These are phyloP conservation scores for Zaprionus lachaisei DNA, from an alignment of 1,140 invertebrate genomes.

Conservation along the genomic window DNA sequence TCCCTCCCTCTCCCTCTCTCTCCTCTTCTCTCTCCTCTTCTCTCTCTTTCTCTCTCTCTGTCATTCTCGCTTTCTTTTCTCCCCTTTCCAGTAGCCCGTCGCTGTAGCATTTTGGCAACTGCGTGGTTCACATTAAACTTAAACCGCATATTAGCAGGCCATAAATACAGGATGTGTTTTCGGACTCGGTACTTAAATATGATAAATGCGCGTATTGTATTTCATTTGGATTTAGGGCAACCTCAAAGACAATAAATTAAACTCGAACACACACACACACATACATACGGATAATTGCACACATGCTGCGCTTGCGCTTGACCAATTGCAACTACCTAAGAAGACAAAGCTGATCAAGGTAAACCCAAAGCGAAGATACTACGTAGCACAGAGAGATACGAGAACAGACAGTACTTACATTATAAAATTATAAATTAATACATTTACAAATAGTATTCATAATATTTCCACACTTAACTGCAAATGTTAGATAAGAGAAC, in stretches of 20 bases:
- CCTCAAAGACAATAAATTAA: conserved; percentile 77
- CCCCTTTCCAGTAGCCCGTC: conserved; percentile 2
- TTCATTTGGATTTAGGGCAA: conserved; percentile 80
- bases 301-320: conserved; percentile 55
- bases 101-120: neutral
- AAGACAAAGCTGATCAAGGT: neutral
- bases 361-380: neutral
- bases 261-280: conserved; percentile 62
- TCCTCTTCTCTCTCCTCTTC: neutral
- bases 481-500: no score
- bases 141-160: conserved; percentile 78
- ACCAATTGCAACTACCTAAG: conserved; percentile 8
- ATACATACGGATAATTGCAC: conserved; percentile 72
- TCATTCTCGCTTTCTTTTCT: neutral
- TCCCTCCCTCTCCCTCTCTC: neutral
- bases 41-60: neutral
- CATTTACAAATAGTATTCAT: no score
- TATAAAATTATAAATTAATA: no score
- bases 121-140: conserved; percentile 66
- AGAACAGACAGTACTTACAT: neutral
- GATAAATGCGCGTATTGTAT: conserved; percentile 80
- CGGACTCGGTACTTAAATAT: conserved; percentile 75
- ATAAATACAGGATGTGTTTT: conserved; percentile 75
- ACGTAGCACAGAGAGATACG: neutral
- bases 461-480: no score